Evolutionary conservation across 2,113 vertebrate genomes (phyloP).

Genomic region (Laterallus jamaicensis): DNA sequence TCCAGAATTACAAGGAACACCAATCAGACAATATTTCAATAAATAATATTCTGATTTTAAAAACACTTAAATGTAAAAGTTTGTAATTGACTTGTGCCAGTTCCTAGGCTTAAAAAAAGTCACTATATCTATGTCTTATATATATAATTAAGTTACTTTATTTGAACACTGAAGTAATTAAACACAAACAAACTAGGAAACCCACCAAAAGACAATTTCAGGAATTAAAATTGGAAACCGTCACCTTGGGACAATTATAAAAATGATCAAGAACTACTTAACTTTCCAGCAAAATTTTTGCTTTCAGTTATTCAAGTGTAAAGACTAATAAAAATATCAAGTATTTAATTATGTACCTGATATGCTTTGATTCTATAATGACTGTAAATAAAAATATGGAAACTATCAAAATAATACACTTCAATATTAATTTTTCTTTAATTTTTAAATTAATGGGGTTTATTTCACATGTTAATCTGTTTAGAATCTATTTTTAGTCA

Average conservation of each 20-base stretch:
- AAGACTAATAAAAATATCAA: neutral
- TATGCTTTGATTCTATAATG: neutral
- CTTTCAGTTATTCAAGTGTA: neutral
- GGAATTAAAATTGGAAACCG: neutral
- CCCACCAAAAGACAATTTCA: neutral
- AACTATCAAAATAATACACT: neutral
- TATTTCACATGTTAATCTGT: neutral
- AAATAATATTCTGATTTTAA: neutral
- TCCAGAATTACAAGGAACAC: neutral
- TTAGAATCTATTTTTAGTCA: neutral
- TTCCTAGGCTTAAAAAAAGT: neutral
- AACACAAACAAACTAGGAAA: neutral
- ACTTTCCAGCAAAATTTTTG: neutral
- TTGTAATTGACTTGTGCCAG: neutral
- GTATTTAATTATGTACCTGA: neutral
- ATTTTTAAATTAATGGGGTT: neutral
- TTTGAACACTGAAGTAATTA: neutral
- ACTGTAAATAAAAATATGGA: neutral
- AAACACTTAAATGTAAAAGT: neutral
- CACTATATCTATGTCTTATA: neutral
- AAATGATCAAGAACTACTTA: neutral
- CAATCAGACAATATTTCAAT: neutral
- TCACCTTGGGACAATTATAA: neutral
- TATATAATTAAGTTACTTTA: neutral
- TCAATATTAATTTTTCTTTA: neutral